Evolutionary conservation across 2,797 vertebrate genomes (phyloP).

Genomic region (Macroramphosus scolopax): DNA sequence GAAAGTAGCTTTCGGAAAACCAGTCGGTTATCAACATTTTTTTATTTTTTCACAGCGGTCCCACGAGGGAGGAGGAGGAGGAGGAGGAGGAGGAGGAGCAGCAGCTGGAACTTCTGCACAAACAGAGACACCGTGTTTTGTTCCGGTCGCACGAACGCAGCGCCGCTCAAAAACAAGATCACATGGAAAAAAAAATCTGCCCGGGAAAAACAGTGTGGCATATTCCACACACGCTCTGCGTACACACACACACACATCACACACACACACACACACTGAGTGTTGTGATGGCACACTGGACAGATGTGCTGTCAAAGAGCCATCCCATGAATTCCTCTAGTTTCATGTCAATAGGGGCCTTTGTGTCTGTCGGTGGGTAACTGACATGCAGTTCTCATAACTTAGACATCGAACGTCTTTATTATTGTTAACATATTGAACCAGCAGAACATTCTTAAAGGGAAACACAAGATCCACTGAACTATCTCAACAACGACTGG

Average conservation of each 20-base stretch:
- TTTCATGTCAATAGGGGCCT: slow-evolving; percentile 49
- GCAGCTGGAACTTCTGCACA: slow-evolving; percentile 22
- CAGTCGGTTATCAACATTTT: slow-evolving; percentile 25
- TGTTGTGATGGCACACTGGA: slow-evolving; percentile 21
- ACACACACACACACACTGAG: slow-evolving; percentile 9
- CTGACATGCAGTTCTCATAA: too few species aligned
- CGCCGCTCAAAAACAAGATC: slow-evolving; percentile 14
- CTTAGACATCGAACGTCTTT: too few species aligned
- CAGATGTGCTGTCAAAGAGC: slow-evolving; percentile 39
- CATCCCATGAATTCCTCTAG: slow-evolving; percentile 34
- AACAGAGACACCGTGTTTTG: slow-evolving; percentile 26
- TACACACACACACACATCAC: slow-evolving; percentile 11
- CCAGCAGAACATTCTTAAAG: too few species aligned
- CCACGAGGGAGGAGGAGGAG: slow-evolving; percentile 29
- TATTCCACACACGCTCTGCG: slow-evolving; percentile 22
- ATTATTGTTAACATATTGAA: too few species aligned
- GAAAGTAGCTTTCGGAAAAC: slow-evolving; percentile 37
- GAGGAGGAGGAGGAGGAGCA: slow-evolving; percentile 31
- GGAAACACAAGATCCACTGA: too few species aligned
- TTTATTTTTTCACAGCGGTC: neutral
- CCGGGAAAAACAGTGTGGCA: slow-evolving; percentile 33
- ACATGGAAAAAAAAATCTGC: slow-evolving; percentile 37
- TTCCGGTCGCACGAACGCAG: slow-evolving; percentile 11
- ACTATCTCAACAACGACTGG: too few species aligned
- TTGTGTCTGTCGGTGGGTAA: slow-evolving; percentile 40